A percentile compares a stretch with the other conserved stretches of the same genome.
Conservation (phyloP, 2,113 vertebrate genomes). For the Anas platyrhynchos region DNA sequence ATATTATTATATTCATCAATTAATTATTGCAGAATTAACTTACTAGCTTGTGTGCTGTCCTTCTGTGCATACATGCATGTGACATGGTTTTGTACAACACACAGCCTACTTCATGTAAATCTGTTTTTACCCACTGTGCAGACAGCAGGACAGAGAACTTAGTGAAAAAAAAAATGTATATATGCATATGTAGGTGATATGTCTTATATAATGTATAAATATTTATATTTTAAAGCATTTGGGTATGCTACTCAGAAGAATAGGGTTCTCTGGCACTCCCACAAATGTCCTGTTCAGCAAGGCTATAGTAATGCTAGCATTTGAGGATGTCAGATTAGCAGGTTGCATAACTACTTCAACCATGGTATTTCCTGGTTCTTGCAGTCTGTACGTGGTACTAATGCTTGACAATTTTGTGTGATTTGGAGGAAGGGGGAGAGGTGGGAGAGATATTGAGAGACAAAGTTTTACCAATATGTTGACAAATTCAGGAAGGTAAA, state of each 20-base stretch:
- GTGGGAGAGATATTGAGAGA: not conserved
- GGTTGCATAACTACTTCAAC: not conserved
- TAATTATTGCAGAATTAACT: not conserved
- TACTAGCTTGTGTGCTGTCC: not conserved
- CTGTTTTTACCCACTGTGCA: not conserved
- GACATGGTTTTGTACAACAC: not conserved
- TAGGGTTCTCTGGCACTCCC: not conserved
- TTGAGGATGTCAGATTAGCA: not conserved
- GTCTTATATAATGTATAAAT: not conserved
- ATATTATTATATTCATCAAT: too few species aligned
- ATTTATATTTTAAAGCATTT: not conserved
- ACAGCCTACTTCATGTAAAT: not conserved
- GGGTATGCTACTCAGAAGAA: not conserved
- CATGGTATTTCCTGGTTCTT: not conserved
- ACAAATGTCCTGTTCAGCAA: not conserved
- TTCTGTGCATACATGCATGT: not conserved
- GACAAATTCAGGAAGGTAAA: not conserved
- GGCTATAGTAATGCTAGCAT: not conserved
- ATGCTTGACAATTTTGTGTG: not conserved
- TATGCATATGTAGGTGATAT: not conserved
- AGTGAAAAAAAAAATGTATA: not conserved
- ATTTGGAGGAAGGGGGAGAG: not conserved
- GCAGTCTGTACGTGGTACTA: not conserved
- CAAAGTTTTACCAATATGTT: not conserved
- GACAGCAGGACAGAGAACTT: not conserved